phyloP scores from a whole-genome alignment of 1,140 invertebrate species.

The Nymphalis io region DNA sequence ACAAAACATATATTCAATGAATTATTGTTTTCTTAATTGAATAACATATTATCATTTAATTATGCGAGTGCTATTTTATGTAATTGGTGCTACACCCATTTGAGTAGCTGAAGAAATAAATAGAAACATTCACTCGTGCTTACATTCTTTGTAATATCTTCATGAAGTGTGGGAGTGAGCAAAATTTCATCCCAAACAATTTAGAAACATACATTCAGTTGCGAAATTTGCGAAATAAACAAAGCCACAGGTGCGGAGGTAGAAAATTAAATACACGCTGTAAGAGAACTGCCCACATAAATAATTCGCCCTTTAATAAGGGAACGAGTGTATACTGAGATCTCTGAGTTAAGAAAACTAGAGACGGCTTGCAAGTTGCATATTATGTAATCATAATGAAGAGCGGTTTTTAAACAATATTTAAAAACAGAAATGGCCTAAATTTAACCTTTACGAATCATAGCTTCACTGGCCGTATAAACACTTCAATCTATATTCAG shows the following conservation, averaged over 20 bases:
- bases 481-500: too few species aligned
- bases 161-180: constrained; percentile 8
- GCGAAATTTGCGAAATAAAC: constrained; percentile 58
- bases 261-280: constrained; percentile 60
- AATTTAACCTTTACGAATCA: too few species aligned
- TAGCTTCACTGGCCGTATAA: too few species aligned
- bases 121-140: constrained; percentile 6
- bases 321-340: constrained; percentile 31
- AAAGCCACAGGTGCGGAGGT: constrained; percentile 58
- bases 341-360: background rate
- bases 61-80: too few species aligned
- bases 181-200: constrained; percentile 29
- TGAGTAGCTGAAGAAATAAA: too few species aligned
- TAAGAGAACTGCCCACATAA: constrained; percentile 53
- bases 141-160: constrained; percentile 11
- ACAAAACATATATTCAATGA: too few species aligned
- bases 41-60: too few species aligned
- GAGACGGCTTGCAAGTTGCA: background rate
- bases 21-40: too few species aligned
- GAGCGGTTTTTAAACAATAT: background rate
- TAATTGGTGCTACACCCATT: too few species aligned
- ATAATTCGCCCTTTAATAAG: constrained; percentile 60
- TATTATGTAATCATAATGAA: background rate
- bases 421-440: too few species aligned
- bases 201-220: constrained; percentile 34